Conservation (phyloP, 92 coral and sea anemone species). For the Chrysogorgia sp. region DNA sequence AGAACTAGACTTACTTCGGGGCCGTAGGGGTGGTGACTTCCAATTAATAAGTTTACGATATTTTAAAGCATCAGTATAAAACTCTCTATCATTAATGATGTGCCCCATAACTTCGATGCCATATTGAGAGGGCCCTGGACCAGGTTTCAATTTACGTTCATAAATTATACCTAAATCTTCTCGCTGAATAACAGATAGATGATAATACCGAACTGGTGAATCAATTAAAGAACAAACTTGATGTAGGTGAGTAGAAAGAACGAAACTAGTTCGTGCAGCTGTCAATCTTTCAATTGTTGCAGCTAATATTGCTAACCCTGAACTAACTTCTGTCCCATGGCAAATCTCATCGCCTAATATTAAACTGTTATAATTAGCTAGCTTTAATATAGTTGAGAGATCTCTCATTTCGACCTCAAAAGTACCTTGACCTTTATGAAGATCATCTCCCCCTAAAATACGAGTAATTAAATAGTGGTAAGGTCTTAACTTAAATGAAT, state of each 20-base stretch:
- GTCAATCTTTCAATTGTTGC: constrained; percentile 51
- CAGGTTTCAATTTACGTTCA: constrained; percentile 53
- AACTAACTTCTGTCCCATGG: constrained; percentile 47
- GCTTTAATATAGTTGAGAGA: constrained; percentile 23
- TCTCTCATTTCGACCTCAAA: constrained; percentile 55
- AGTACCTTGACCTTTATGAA: constrained; percentile 54
- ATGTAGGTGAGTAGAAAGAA: constrained; percentile 49
- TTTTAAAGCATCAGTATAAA: constrained; percentile 47
- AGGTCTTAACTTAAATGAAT: constrained; percentile 45
- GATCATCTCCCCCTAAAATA: constrained; percentile 54
- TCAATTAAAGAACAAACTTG: constrained; percentile 48
- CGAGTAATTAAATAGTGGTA: constrained; percentile 52
- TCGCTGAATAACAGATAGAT: constrained; percentile 51
- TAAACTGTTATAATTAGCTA: constrained; percentile 46
- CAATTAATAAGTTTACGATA: constrained; percentile 48
- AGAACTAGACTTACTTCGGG: constrained; percentile 44
- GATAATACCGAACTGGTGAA: constrained; percentile 52
- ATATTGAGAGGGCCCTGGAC: constrained; percentile 52
- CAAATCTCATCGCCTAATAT: constrained; percentile 50
- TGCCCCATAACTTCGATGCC: constrained; percentile 50
- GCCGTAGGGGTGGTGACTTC: constrained; percentile 37
- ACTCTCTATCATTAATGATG: constrained; percentile 41
- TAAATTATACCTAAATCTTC: constrained; percentile 43
- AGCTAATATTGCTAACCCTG: constrained; percentile 48
- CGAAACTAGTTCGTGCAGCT: constrained; percentile 51